Conservation (phyloP, 2,113 vertebrate genomes). For the Nibea coibor region DNA sequence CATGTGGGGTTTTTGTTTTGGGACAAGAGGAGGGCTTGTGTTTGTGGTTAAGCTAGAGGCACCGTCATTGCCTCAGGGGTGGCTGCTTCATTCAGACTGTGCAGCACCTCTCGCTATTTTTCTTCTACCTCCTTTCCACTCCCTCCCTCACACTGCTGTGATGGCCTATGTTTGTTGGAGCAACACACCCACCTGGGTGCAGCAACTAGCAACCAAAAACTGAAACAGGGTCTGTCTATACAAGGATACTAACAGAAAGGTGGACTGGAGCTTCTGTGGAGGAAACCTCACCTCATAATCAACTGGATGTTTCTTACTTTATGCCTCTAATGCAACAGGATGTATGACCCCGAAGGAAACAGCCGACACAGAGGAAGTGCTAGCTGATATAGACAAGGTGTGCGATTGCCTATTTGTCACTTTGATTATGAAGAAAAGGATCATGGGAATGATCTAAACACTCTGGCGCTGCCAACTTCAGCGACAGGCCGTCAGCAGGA, state of each 20-base stretch:
- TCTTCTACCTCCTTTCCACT: conserved; percentile 29
- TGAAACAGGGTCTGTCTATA: conserved; percentile 20
- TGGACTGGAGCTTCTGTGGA: conserved; percentile 35
- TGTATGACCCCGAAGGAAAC: conserved; percentile 54
- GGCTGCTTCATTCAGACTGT: conserved; percentile 60
- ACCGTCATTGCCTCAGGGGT: conserved; percentile 53
- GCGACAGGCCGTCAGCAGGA: conserved; percentile 3
- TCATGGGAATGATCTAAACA: conserved; percentile 52
- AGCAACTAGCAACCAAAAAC: conserved; percentile 30
- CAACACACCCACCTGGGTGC: conserved; percentile 66
- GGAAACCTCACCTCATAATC: conserved; percentile 29
- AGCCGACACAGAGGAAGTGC: conserved; percentile 49
- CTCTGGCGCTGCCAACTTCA: conserved; percentile 28
- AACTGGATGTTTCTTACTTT: conserved; percentile 36
- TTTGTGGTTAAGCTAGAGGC: conserved; percentile 71
- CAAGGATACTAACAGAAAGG: conserved; percentile 25
- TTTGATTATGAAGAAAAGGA: conserved; percentile 46
- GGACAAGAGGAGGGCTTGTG: conserved; percentile 67
- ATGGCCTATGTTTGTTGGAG: conserved; percentile 61
- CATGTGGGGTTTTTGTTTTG: conserved; percentile 70
- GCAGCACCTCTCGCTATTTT: conserved; percentile 48
- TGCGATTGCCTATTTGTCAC: conserved; percentile 28
- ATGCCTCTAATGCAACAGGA: conserved; percentile 51
- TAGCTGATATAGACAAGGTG: conserved; percentile 29
- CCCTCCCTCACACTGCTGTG: conserved; percentile 28